Evolutionary conservation across 2,797 vertebrate species (phyloP), one percentile per base, ranked within the genome.

Genomic region (Parotocinclus haroldoi): DNA sequence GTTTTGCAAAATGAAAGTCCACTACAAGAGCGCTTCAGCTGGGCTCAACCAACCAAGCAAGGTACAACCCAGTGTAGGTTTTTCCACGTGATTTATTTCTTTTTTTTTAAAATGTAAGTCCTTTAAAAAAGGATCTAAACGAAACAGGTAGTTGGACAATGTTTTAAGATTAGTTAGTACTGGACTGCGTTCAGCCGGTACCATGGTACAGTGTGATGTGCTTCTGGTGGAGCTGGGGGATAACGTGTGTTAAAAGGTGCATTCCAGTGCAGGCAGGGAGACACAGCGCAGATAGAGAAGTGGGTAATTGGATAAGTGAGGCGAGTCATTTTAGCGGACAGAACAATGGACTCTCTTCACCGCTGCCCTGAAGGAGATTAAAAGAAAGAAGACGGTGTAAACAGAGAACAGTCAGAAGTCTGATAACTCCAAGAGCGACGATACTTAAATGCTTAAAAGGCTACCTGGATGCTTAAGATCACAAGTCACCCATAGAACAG

Each of bases 1-100:
- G 79, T 86, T 89, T 86, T 85, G 72, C 87, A 91, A 90, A 86
- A 92, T 92, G 90, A 90, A 76, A 81, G 78, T 71, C 80, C 65
- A 80, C 82, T 73, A 69, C 74, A 76, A 57, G 81, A 82, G 84
- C 73, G 78, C 77, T 84, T 81, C 84, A 83, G 77, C 85, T 84
- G 84, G 80, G 85, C 84, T 87, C 83, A 78, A 72, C 76, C 81
- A 83, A 83, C 88, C 86, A 84, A 86, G 80, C 82, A 77, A 90
- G 89, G 90, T 91, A 85, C 76, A 49, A 64, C 67, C 63, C 61
- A 18, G 17, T 7, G n/a, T 63, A 13, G 40, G 40, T 65, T 64
- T 66, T 53, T 50, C 58, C n/a, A n/a, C n/a, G n/a, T n/a, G n/a
- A n/a, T n/a, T n/a, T n/a, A n/a, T n/a, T n/a, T n/a, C n/a, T n/a